A percentile compares a stretch with the other conserved stretches of the same genome.
Evolutionary conservation across 2,797 vertebrate genomes (phyloP).

Genomic region (Allobates femoralis): DNA sequence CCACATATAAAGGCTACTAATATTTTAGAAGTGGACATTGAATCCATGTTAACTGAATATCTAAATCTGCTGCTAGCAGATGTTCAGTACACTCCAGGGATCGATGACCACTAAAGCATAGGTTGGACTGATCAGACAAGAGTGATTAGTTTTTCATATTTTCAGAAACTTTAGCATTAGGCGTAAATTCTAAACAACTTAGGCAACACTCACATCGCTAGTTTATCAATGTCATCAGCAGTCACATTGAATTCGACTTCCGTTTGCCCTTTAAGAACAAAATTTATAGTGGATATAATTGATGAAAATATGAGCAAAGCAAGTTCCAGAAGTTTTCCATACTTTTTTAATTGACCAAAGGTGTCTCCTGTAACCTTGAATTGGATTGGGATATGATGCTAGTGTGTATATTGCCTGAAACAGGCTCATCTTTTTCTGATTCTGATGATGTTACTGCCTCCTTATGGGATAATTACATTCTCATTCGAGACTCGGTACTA

Average conservation of each 20-base stretch:
- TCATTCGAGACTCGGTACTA: slow-evolving; percentile 3
- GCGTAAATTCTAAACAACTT: neutral
- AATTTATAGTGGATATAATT: neutral
- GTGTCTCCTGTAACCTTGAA: slow-evolving; percentile 25
- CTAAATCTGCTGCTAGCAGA: neutral
- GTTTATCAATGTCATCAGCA: neutral
- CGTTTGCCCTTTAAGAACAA: too few relatives aligned
- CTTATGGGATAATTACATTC: slow-evolving; percentile 51
- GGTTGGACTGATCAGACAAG: neutral
- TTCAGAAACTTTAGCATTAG: neutral
- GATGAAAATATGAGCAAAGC: neutral
- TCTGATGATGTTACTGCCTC: slow-evolving; percentile 28
- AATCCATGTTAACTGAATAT: neutral
- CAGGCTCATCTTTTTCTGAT: slow-evolving; percentile 18
- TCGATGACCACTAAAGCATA: too few relatives aligned
- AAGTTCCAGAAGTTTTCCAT: neutral
- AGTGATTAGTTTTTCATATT: neutral
- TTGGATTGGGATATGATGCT: slow-evolving; percentile 34
- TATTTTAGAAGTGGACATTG: neutral
- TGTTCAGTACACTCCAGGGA: neutral
- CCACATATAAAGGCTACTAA: neutral
- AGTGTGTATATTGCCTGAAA: slow-evolving; percentile 41
- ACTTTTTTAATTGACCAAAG: neutral
- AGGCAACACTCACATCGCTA: neutral
- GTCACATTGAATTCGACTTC: too few relatives aligned